Base-by-base conservation (phyloP, 2,113 vertebrate species). In the Triplophysa tibetana region DNA sequence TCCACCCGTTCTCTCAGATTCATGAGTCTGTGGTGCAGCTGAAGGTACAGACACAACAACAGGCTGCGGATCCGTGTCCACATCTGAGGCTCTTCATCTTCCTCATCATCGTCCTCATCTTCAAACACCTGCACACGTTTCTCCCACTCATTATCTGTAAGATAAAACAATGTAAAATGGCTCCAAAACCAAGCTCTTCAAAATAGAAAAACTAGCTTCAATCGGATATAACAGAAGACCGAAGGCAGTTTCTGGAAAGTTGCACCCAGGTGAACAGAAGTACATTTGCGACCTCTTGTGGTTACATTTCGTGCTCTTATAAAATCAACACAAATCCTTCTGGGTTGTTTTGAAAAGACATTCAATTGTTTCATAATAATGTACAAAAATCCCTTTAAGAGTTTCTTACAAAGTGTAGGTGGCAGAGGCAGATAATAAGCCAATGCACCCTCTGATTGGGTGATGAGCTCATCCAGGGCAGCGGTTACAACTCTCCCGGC, bases 381-480 rank as follows among this genome's bases (percentile, higher is more conserved):
- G 9, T 60, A 38, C 61, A 26, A 62, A 45, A 43, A 67, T 54
- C 14, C 33, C n/a, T n/a, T 14, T 11, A 16, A 54, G 14, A 14
- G 1, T 19, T n/a, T 88, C 92, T 92, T 80, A 93, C 92, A 85
- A 60, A 90, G 81, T 0, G 81, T 84, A 8, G 89, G 85, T 0
- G 89, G 88, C 29, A 92, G 88, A 16, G 91, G 92, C 69, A 93
- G 73, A 86, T 92, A 93, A 83, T 81, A 77, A 73, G 85, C 70
- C 0, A 81, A 75, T 23, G 87, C 82, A 1, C 87, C 89, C 84
- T 93, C 92, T 41, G 90, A 69, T 1, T 84, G 87, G 6, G 68
- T 92, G 82, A 93, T 83, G 2, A 90, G 48, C 9, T 91, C 86
- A 8, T 92, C 88, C 41, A 91, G 61, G 14, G 87, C 87, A 0